A percentile compares a stretch with the other conserved stretches of the same genome.
phyloP scores from a whole-genome alignment of 92 coral and sea anemone species.

The Plumapathes pennacea region DNA sequence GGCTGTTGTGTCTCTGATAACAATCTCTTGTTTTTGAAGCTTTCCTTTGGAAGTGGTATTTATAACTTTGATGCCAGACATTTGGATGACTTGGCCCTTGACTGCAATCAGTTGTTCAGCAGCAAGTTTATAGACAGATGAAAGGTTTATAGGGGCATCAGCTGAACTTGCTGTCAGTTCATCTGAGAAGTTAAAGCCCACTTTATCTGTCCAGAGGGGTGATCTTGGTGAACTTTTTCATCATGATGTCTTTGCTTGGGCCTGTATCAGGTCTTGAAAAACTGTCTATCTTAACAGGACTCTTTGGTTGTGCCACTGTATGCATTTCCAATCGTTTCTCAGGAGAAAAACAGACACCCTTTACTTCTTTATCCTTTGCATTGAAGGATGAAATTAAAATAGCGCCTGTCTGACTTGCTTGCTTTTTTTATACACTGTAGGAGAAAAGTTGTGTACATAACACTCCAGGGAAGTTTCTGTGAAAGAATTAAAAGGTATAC shows the following conservation, averaged over 20 bases:
- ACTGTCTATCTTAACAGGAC: constrained; percentile 22
- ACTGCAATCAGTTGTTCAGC: constrained; percentile 19
- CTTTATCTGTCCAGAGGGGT: neutral
- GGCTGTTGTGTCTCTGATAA: constrained; percentile 5
- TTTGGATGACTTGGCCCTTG: constrained; percentile 4
- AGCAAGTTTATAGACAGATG: constrained; percentile 5
- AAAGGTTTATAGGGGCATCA: constrained; percentile 1
- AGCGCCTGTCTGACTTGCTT: neutral
- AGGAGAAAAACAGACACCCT: constrained; percentile 29
- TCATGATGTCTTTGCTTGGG: constrained; percentile 1
- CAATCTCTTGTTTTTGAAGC: constrained; percentile 3
- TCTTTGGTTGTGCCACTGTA: constrained; percentile 24
- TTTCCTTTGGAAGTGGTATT: neutral
- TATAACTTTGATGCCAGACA: constrained; percentile 3
- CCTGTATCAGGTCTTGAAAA: constrained; percentile 4
- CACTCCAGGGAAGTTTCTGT: too few species aligned
- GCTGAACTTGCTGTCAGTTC: neutral
- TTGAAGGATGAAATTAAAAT: constrained; percentile 22
- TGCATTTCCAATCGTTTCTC: constrained; percentile 17
- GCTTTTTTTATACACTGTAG: too few species aligned
- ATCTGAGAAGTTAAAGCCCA: constrained; percentile 13
- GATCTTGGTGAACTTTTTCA: constrained; percentile 16
- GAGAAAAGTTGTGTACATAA: too few species aligned
- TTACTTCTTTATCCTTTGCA: constrained; percentile 15
- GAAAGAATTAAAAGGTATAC: too few species aligned